Percentiles rank a stretch among this genome's conserved stretches.
These are phyloP conservation scores for Halichoeres trimaculatus DNA, from an alignment of 2,113 vertebrate genomes.

Conservation along the genomic window DNA sequence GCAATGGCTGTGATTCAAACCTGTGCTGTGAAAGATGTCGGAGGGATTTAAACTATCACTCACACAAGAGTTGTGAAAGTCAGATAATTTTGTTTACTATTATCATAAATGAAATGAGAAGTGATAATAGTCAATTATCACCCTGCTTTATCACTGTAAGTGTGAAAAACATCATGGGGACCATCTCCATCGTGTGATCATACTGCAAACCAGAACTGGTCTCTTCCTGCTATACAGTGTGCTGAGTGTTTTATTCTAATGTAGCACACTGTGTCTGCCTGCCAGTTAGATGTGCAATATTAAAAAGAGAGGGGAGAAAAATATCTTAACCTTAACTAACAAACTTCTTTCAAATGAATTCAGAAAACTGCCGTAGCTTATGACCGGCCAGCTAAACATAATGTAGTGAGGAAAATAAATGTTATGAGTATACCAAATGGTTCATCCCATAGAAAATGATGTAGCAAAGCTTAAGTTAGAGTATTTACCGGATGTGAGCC, in stretches of 20 bases:
- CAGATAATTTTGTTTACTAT: neutral
- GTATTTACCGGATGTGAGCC: slow-evolving; percentile 86
- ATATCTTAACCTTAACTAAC: neutral
- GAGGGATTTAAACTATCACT: neutral
- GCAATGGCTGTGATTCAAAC: neutral
- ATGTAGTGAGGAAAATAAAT: neutral
- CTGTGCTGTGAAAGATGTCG: neutral
- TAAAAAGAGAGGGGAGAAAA: neutral
- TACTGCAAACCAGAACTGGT: too few relatives aligned
- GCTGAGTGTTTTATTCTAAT: too few relatives aligned
- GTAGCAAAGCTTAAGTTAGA: slow-evolving; percentile 5
- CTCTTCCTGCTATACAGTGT: neutral
- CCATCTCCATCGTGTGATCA: neutral
- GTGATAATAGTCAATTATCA: slow-evolving; percentile 37
- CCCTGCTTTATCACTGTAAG: slow-evolving; percentile 15
- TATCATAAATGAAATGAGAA: neutral
- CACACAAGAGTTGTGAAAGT: neutral
- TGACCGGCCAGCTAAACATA: neutral
- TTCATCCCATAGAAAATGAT: slow-evolving; percentile 10
- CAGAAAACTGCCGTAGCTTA: neutral
- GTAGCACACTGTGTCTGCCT: neutral
- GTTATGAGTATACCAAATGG: neutral
- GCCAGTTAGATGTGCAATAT: neutral
- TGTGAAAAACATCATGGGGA: slow-evolving; percentile 25
- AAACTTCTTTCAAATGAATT: neutral